phyloP scores from a whole-genome alignment of 2,888 invertebrate genomes.

The Agriopis aurantiaria region DNA sequence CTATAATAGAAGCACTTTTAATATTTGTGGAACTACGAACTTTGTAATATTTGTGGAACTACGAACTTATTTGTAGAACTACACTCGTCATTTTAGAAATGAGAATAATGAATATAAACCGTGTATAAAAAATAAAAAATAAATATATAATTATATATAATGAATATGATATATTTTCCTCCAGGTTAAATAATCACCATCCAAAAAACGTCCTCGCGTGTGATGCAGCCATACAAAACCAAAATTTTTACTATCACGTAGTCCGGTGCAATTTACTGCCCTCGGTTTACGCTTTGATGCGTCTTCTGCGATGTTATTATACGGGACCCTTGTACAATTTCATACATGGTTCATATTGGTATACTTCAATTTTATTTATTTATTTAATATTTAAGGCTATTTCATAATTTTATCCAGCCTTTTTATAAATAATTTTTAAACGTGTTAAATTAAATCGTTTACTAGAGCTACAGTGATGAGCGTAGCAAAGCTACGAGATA shows the following conservation, averaged over 20 bases:
- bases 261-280: constrained; percentile 65
- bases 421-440: too few relatives aligned
- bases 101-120: too few relatives aligned
- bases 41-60: too few relatives aligned
- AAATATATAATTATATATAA: too few relatives aligned
- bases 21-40: too few relatives aligned
- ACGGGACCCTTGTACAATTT: constrained; percentile 42
- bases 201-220: constrained; percentile 54
- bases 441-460: too few relatives aligned
- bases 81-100: too few relatives aligned
- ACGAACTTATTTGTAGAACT: too few relatives aligned
- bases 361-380: constrained; percentile 12
- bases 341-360: constrained; percentile 53
- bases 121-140: too few relatives aligned
- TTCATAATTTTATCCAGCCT: too few relatives aligned
- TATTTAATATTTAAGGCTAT: background rate
- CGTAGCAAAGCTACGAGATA: background rate
- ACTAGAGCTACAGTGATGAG: background rate
- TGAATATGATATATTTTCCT: background rate
- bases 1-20: too few relatives aligned
- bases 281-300: constrained; percentile 72
- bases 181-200: background rate
- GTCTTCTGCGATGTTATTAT: constrained; percentile 67
- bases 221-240: constrained; percentile 54
- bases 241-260: constrained; percentile 57